A percentile compares a stretch with the other conserved stretches of the same genome.
phyloP scores from a whole-genome alignment of 2,888 invertebrate genomes.

The Yponomeuta cagnagella region DNA sequence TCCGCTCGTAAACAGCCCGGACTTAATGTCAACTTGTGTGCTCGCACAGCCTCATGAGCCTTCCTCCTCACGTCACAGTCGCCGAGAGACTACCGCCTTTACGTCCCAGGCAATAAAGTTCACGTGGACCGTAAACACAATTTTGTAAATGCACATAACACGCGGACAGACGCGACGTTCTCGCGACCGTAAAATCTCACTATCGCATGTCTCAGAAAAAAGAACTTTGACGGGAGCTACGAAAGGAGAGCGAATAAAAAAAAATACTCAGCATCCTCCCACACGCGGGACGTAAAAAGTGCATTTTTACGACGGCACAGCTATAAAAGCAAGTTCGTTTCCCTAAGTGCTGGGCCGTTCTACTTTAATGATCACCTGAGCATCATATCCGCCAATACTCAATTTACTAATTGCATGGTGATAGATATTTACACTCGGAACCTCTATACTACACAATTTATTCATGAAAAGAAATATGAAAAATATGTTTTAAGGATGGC shows the following conservation, averaged over 20 bases:
- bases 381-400: slow-evolving; percentile 15
- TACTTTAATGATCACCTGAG: slow-evolving; percentile 25
- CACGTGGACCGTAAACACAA: not conserved
- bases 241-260: slow-evolving; percentile 47
- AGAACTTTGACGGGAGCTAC: slow-evolving; percentile 39
- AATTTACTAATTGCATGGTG: slow-evolving; percentile 16
- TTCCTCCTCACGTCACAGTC: slow-evolving; percentile 7
- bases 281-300: slow-evolving; percentile 45
- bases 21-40: slow-evolving; percentile 25
- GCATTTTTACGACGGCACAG: slow-evolving; percentile 42
- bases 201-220: slow-evolving; percentile 42
- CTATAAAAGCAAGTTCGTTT: slow-evolving; percentile 39
- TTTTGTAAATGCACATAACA: slow-evolving; percentile 11
- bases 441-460: not conserved
- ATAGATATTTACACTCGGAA: not conserved
- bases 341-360: slow-evolving; percentile 30
- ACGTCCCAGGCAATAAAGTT: not conserved
- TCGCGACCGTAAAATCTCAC: slow-evolving; percentile 39
- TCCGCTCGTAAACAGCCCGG: slow-evolving; percentile 46
- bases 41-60: slow-evolving; percentile 13
- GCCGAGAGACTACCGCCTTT: not conserved
- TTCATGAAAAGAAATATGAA: not conserved
- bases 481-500: slow-evolving; percentile 1
- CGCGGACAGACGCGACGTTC: slow-evolving; percentile 18
- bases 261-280: slow-evolving; percentile 21